Base-by-base conservation (phyloP, 2,888 invertebrate genomes). In the Ochropacha duplaris region DNA sequence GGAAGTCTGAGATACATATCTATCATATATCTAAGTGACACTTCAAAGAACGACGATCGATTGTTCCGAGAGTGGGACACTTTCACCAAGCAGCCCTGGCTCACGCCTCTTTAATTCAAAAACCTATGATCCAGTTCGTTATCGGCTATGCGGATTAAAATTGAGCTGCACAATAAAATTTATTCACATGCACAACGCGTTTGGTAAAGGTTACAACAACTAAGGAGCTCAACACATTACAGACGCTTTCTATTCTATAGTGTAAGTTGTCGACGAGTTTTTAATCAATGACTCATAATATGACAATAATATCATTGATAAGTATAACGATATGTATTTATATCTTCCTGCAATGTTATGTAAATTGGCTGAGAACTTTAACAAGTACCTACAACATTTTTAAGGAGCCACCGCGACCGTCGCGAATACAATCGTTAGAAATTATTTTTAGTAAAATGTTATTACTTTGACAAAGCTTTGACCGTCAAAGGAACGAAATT, bases 21-120 rank as follows among this genome's bases (percentile, higher is more conserved):
- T 84, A 81, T 87, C 83, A 85, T 83, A 79, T 72, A 76, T 82
- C 82, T 78, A 74, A 79, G 86, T 86, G 89, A 89, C 90, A 90
- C 83, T 81, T 84, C 78, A 84, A 82, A 86, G 83, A 84, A 80
- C 75, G 75, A 80, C 81, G 82, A 82, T 87, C 83, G 83, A 88
- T 88, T 88, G 90, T 90, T 86, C 81, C 71, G 74, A 66, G 81
- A 87, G 83, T 86, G 80, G 83, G 85, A 83, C 88, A 89, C 92
- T 92, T 92, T 92, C 92, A 84, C 91, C 79, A 58, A 49, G 57
- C 64, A 76, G 75, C 74, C 78, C 66, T 69, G 76, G 69, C 79
- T 84, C 83, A 83, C 82, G 84, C 76, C 81, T 84, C 81, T 78
- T 72, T 84, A 78, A 86, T 86, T 83, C 79, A 78, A 76, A 82